phyloP scores from a whole-genome alignment of 2,113 vertebrate species.

The Perognathus longimembris region DNA sequence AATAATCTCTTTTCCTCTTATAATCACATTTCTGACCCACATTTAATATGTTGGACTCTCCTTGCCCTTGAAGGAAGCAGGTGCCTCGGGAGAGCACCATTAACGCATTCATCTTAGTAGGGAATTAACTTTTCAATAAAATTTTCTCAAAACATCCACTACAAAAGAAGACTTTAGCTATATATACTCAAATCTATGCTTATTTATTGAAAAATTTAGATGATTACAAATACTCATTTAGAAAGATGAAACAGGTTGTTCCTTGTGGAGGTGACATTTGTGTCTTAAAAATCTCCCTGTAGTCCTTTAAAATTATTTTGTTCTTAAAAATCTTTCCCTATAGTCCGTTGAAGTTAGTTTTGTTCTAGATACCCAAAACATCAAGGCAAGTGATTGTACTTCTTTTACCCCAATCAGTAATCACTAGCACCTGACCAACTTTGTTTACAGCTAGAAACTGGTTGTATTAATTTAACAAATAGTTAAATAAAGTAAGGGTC shows the following conservation, averaged over 20 bases:
- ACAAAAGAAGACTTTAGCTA: constrained; percentile 12
- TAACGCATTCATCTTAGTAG: constrained; percentile 1
- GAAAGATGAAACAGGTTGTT: not conserved
- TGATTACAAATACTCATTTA: not conserved
- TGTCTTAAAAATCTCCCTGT: not conserved
- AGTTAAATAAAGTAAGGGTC: not conserved
- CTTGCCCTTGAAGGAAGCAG: not conserved
- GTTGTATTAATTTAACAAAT: not conserved
- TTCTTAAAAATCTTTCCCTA: not conserved
- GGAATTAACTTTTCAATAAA: not conserved
- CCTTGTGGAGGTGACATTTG: not conserved
- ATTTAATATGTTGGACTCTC: not conserved
- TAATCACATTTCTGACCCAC: not conserved
- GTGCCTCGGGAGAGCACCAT: not conserved
- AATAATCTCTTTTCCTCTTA: not conserved
- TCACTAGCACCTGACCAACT: not conserved
- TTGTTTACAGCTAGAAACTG: not conserved
- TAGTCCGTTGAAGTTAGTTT: not conserved
- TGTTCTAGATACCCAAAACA: not conserved
- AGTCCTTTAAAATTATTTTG: too few relatives aligned
- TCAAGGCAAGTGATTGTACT: not conserved
- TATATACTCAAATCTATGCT: not conserved
- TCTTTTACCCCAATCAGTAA: not conserved
- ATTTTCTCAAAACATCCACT: not conserved
- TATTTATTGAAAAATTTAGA: not conserved